A percentile compares a stretch with the other conserved stretches of the same genome.
phyloP scores from a whole-genome alignment of 1,140 invertebrate species.

The Trypoxylus dichotomus region DNA sequence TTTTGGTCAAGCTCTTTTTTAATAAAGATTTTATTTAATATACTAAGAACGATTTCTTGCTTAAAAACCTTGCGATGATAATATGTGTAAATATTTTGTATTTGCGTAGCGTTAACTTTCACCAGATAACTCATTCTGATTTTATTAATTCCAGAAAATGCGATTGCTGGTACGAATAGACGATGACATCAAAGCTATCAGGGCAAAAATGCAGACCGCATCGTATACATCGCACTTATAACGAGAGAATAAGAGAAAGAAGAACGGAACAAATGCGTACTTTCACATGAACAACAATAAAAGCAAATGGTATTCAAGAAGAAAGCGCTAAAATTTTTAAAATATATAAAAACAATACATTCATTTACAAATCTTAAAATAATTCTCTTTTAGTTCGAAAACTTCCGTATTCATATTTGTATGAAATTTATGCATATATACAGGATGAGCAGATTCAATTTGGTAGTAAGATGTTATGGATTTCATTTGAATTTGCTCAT shows the following conservation, averaged over 20 bases:
- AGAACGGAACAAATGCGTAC: neutral
- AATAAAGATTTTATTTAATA: no score
- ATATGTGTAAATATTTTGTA: no score
- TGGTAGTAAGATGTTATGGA: no score
- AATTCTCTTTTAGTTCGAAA: no score
- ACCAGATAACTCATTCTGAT: neutral
- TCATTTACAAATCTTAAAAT: no score
- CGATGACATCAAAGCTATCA: conserved; percentile 72
- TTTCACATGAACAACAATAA: conserved; percentile 11
- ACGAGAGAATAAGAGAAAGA: neutral
- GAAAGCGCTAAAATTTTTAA: neutral
- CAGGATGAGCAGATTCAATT: no score
- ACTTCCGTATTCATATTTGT: no score
- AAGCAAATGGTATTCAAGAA: neutral
- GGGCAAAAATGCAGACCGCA: conserved; percentile 72
- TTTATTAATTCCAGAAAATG: conserved; percentile 70
- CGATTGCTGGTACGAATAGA: conserved; percentile 78
- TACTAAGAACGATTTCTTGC: no score
- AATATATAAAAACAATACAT: neutral
- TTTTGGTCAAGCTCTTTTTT: no score
- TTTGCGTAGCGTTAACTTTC: neutral
- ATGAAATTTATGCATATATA: no score
- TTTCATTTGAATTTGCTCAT: no score
- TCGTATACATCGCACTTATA: conserved; percentile 16
- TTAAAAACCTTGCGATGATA: no score